Evolutionary conservation across 2,797 vertebrate species (phyloP), one percentile per base, ranked within the genome.

Genomic region (Orientallactaga sibirica): DNA sequence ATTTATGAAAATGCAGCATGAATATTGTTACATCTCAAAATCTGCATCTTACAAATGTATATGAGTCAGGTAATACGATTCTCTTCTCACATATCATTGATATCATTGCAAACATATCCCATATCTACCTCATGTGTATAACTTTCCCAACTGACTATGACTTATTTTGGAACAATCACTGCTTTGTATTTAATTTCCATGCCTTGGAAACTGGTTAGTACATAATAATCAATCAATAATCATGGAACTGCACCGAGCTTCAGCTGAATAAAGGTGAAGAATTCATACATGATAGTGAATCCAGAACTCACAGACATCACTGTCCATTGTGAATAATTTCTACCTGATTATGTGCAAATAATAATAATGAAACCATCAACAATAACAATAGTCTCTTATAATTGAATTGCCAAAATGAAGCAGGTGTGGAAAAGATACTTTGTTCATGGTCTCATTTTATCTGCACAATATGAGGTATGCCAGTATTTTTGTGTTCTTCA

Each of bases 391-490:
- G 43, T 5, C 58, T 67, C 43, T 14, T 92, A 37, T 86, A 80
- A 77, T 5, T 86, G 58, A 90, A 73, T 81, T 85, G 48, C 74
- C 61, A 90, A 90, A 85, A 66, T 78, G 66, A 70, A 12, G 64
- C 82, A 92, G 86, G 75, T 91, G 33, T 88, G 64, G 12, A 88
- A 88, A 64, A 33, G 48, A 82, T 76, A 33, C 33, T 92, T 89
- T 92, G 11, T 67, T 29, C 25, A 64, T 61, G 20, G 62, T 79
- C 80, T 89, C 37, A 67, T 90, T 94, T 96, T 52, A 92, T 92
- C 71, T 92, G 52, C 52, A 88, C 16, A 87, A 83, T 22, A 88
- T 94, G 25, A 92, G 76, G 33, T 78, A 86, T 85, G n/a, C 25
- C 84, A 88, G 37, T 19, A 70, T 86, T 91, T 92, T 77, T 52